Conservation (phyloP, 1,140 invertebrate species). For the Neodiprion virginianus region DNA sequence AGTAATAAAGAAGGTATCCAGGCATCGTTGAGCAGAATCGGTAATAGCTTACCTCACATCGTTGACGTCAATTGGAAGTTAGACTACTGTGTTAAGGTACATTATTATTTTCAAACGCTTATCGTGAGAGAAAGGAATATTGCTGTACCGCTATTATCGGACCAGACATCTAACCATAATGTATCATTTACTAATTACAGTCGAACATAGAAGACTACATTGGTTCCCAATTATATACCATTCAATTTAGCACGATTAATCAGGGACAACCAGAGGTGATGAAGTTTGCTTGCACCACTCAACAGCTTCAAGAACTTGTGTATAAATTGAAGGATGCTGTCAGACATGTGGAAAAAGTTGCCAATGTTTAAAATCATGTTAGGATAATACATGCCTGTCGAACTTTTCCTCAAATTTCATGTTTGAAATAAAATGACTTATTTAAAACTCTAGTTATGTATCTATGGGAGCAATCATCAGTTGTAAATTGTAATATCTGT, state of each 20-base stretch:
- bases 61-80: slow-evolving; percentile 73
- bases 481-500: no score
- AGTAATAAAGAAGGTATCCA: slow-evolving; percentile 50
- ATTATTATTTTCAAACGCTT: background rate
- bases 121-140: slow-evolving; percentile 18
- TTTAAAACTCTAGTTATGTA: no score
- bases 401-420: no score
- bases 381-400: no score
- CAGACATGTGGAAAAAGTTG: slow-evolving; percentile 67
- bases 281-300: slow-evolving; percentile 67
- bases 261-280: slow-evolving; percentile 57
- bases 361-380: slow-evolving; percentile 30
- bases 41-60: slow-evolving; percentile 65
- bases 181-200: slow-evolving; percentile 48
- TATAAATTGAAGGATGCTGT: slow-evolving; percentile 71
- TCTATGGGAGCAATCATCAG: no score
- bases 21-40: slow-evolving; percentile 57
- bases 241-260: slow-evolving; percentile 58
- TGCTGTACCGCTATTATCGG: background rate
- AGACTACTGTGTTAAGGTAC: slow-evolving; percentile 65
- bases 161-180: slow-evolving; percentile 14
- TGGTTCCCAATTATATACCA: slow-evolving; percentile 54
- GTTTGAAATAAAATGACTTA: no score
- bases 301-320: slow-evolving; percentile 72
- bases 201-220: slow-evolving; percentile 50